Base-by-base conservation (phyloP, 2,797 vertebrate genomes). In the Heliangelus exortis region DNA sequence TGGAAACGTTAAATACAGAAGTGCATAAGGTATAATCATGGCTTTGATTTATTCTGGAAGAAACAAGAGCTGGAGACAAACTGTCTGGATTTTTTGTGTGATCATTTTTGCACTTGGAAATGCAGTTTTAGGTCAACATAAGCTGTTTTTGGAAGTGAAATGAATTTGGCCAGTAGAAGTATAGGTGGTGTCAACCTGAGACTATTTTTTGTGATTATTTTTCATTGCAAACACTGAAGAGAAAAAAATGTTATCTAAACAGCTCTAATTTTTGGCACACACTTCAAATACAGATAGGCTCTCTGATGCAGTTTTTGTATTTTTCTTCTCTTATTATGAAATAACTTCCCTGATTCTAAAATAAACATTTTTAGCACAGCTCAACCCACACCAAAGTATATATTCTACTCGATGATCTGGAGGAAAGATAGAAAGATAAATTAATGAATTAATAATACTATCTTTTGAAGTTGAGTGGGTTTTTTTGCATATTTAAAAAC, bases 261-360 rank as follows among this genome's bases (percentile, higher is more conserved):
- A 88, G 25, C 23, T 75, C 25, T 80, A 3, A 2, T 26, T 82
- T 90, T 87, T 91, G 62, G 73, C 79, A 73, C 3, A 1, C 5
- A 4, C 75, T 93, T 89, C 34, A 72, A 21, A 51, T 80, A 84
- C 55, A 75, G 68, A 75, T 71, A 84, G 1, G 77, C 61, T 83
- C 57, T 71, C 73, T 91, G 84, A 69, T 73, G 69, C 29, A 57
- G 15, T 78, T 78, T 57, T n/a, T 80, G 48, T 85, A 23, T 72
- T 91, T 92, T 92, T 62, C 28, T 92, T 91, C 51, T 65, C 13
- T 34, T 86, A 26, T 58, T 72, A 57, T 78, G 47, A 85, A 80
- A 58, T 15, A 74, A 39, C 54, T 81, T 91, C 86, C 58, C 41
- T 34, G 66, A 84, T 73, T 91, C 19, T 68, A 19, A 78, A 43